Conservation (phyloP, 2,113 vertebrate species). For the Sterrhoptilus dennistouni region DNA sequence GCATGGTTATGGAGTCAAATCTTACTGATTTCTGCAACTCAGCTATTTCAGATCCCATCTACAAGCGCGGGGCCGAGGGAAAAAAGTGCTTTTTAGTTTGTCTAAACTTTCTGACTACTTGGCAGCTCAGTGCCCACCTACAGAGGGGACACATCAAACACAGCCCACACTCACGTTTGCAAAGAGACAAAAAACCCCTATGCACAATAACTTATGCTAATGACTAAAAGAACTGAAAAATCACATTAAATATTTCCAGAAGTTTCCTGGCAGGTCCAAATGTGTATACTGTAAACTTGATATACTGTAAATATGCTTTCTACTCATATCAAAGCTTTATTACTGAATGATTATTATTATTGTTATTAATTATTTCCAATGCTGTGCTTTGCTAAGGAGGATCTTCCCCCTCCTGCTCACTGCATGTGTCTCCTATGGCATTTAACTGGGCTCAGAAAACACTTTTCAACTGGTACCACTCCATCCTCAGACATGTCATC, state of each 20-base stretch:
- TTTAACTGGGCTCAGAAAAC: not conserved
- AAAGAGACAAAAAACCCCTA: not conserved
- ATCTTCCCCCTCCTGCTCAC: not conserved
- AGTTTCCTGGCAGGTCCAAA: not conserved
- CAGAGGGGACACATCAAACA: not conserved
- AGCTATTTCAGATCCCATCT: not conserved
- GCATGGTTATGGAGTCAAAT: not conserved
- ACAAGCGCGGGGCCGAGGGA: accelerated
- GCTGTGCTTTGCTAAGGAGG: not conserved
- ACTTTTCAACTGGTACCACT: not conserved
- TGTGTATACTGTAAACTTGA: not conserved
- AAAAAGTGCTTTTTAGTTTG: not conserved
- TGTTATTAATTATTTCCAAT: not conserved
- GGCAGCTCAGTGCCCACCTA: not conserved
- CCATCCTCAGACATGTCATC: not conserved
- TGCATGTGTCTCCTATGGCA: not conserved
- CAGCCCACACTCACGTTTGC: not conserved
- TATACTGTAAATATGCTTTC: not conserved
- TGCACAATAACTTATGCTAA: not conserved
- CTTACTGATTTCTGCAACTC: not conserved
- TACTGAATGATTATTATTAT: not conserved
- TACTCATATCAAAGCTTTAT: not conserved
- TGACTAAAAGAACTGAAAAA: not conserved
- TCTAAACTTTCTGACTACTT: not conserved
- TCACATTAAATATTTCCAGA: not conserved